Base-by-base conservation (phyloP, 1,140 invertebrate species). In the Thaumatotibia leucotreta region DNA sequence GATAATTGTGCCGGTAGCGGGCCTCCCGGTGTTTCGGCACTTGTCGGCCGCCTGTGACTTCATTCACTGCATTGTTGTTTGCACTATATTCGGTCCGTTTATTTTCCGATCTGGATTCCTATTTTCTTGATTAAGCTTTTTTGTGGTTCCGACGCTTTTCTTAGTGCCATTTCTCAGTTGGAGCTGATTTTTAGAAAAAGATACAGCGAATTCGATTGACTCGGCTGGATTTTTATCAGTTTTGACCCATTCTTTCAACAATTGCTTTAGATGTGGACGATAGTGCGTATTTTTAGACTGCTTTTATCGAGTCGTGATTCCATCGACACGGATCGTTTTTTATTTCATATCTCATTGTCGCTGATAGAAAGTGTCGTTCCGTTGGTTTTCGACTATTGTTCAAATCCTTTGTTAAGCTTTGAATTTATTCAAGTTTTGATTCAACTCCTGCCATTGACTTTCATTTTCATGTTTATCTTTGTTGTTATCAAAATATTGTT, bases 1-100 rank as follows among this genome's bases (percentile, higher is more conserved):
- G 80, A 85, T 89, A 88, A 88, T 89, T 86, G 83, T 81, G 83
- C 76, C 80, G 84, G 86, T 89, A 86, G 86, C 82, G 78, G 73
- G 75, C 73, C 76, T 74, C 75, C 72, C 70, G 79, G 69, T 69
- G 70, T 65, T 68, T 66, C 70, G 69, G 24, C 52, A 58, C 52
- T 58, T 58, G 52, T 58, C 52, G 52, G 52, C 52, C 3, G 52
- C 52, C 52, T 58, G 52, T 58, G 24, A 27, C 52, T 58, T 58
- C 52, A 58, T 58, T 58, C n/a, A 27, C 52, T 17, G 23, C 52
- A 58, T 58, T 58, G 52, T 58, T 58, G 52, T 58, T 58, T 29
- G 24, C 23, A 58, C 52, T 58, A n/a, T 14, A 27, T 31, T 58
- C 1, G 20, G n/a, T 24, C 50, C 20, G 50, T 27, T 52, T 58